Conservation (phyloP, 2,797 vertebrate species). For the Sus cebifrons region DNA sequence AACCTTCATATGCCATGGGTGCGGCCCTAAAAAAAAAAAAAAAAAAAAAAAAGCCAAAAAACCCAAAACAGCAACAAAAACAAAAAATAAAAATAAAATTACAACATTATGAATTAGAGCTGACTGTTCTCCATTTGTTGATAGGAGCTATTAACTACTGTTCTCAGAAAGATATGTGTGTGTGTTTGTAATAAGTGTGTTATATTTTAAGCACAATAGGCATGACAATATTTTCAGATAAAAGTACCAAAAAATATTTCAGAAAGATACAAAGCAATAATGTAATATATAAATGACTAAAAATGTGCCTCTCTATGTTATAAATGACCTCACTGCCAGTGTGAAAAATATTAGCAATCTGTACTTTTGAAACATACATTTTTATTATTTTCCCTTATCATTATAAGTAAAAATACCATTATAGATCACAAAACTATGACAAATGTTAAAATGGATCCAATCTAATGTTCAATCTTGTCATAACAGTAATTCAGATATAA, state of each 20-base stretch:
- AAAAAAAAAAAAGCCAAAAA: too few relatives aligned
- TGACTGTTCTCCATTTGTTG: background rate
- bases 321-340: constrained; percentile 68
- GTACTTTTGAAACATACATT: constrained; percentile 61
- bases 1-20: too few relatives aligned
- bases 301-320: constrained; percentile 41
- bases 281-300: constrained; percentile 31
- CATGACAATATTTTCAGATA: background rate
- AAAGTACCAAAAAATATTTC: constrained; percentile 69
- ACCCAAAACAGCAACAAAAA: too few relatives aligned
- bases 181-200: background rate
- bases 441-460: constrained; percentile 73
- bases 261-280: constrained; percentile 58
- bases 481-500: constrained; percentile 60
- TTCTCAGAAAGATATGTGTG: background rate
- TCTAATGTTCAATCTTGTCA: constrained; percentile 26
- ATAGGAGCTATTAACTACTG: background rate
- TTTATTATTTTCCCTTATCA: constrained; percentile 68
- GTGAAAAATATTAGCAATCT: constrained; percentile 71
- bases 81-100: too few relatives aligned
- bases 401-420: constrained; percentile 75
- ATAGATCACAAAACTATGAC: constrained; percentile 70
- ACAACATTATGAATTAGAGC: background rate
- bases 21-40: too few relatives aligned
- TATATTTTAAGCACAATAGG: constrained; percentile 44